phyloP scores from a whole-genome alignment of 2,113 vertebrate species.

The Chlorodrepanis virens region DNA sequence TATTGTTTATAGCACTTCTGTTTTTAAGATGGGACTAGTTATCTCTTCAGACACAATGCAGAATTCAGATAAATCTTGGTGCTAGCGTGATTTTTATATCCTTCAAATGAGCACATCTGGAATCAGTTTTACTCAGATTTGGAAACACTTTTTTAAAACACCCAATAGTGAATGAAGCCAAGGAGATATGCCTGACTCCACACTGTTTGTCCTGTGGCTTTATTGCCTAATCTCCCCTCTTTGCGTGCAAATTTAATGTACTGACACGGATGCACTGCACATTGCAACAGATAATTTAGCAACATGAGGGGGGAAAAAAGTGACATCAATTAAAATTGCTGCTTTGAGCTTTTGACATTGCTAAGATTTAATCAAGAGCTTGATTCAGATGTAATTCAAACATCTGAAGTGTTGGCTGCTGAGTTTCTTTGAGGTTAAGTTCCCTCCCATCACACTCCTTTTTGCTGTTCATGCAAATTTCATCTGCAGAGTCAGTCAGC shows the following conservation, averaged over 20 bases:
- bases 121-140: slow-evolving; percentile 18
- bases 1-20: slow-evolving; percentile 29
- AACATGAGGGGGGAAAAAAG: background rate
- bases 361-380: slow-evolving; percentile 38
- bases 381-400: slow-evolving; percentile 21
- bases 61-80: slow-evolving; percentile 19
- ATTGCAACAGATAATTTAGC: background rate
- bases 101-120: slow-evolving; percentile 38
- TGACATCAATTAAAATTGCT: slow-evolving; percentile 21
- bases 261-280: background rate
- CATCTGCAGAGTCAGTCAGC: slow-evolving; percentile 17
- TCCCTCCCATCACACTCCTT: background rate
- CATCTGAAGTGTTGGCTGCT: background rate
- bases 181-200: background rate
- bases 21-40: slow-evolving; percentile 49
- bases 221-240: background rate
- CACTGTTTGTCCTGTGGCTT: background rate
- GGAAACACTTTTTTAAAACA: background rate
- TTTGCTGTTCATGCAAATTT: slow-evolving; percentile 30
- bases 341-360: slow-evolving; percentile 23
- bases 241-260: background rate
- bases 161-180: background rate
- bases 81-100: background rate
- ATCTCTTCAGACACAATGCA: background rate
- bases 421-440: slow-evolving; percentile 11